These are phyloP conservation scores for Rynchops niger DNA, from an alignment of 2,113 vertebrate species.

Conservation along the genomic window DNA sequence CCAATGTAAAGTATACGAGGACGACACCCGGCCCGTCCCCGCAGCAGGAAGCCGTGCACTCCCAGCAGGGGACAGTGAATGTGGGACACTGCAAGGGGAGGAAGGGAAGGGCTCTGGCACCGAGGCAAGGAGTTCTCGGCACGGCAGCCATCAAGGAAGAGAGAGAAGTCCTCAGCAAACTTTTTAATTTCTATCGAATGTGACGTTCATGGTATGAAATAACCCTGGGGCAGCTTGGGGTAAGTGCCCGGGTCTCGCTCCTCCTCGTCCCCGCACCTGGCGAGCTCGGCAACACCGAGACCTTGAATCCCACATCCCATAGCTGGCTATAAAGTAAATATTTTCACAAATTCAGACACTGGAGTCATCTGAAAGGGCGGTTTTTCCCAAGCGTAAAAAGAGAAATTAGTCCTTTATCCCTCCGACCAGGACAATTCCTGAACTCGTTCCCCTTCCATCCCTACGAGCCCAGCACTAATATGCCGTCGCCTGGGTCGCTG, in stretches of 20 bases:
- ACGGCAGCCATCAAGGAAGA: not conserved
- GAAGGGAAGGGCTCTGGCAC: not conserved
- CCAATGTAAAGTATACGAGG: not conserved
- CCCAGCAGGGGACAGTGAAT: not conserved
- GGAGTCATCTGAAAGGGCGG: not conserved
- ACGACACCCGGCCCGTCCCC: not conserved
- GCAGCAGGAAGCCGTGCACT: not conserved
- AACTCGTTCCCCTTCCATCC: not conserved
- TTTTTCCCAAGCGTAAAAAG: not conserved
- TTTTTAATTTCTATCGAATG: not conserved
- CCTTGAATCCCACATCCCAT: not conserved
- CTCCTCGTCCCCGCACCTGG: not conserved
- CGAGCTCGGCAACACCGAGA: not conserved
- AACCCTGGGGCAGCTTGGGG: not conserved
- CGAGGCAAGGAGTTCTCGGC: not conserved
- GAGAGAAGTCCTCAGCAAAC: not conserved
- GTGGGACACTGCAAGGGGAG: not conserved
- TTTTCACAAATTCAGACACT: not conserved
- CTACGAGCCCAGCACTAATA: not conserved
- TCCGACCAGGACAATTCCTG: not conserved
- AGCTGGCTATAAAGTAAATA: not conserved
- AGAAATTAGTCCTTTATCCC: not conserved
- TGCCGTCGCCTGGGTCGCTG: fast-evolving
- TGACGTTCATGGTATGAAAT: not conserved
- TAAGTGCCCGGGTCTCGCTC: not conserved